phyloP scores from a whole-genome alignment of 2,113 vertebrate species.

The Brachypteracias leptosomus region DNA sequence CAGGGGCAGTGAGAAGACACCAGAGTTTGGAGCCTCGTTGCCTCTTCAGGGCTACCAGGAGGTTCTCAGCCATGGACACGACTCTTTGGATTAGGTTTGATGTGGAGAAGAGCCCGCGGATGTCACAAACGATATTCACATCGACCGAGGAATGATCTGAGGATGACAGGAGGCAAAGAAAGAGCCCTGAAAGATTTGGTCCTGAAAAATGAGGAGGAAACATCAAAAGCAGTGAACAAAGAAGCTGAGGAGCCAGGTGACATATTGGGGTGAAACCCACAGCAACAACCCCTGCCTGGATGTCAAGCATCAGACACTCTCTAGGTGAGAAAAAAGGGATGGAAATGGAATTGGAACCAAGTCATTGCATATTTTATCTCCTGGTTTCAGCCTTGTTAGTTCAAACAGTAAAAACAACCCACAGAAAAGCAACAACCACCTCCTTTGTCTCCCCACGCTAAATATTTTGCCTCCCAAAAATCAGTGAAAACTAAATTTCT shows the following conservation, averaged over 20 bases:
- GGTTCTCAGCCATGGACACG: neutral
- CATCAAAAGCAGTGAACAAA: neutral
- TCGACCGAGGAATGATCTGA: neutral
- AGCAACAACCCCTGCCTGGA: neutral
- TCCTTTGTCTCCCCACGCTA: neutral
- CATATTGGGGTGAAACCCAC: neutral
- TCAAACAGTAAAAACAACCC: neutral
- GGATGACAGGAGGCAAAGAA: neutral
- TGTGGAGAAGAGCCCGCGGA: neutral
- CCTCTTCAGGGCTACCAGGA: neutral
- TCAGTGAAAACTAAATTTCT: neutral
- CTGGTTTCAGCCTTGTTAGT: neutral
- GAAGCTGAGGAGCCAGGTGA: neutral
- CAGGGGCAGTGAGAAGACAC: neutral
- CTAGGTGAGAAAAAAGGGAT: neutral
- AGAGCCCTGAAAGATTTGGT: neutral
- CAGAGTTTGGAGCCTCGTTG: neutral
- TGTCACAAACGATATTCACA: neutral
- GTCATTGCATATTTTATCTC: neutral
- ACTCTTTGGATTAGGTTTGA: neutral
- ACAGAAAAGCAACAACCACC: neutral
- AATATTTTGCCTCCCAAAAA: neutral
- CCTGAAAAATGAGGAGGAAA: neutral
- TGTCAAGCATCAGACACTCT: neutral
- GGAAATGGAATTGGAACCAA: neutral